A percentile compares a stretch with the other conserved stretches of the same genome.
These are phyloP conservation scores for Listrodromus nycthemerus DNA, from an alignment of 2,888 invertebrate genomes.

Conservation along the genomic window DNA sequence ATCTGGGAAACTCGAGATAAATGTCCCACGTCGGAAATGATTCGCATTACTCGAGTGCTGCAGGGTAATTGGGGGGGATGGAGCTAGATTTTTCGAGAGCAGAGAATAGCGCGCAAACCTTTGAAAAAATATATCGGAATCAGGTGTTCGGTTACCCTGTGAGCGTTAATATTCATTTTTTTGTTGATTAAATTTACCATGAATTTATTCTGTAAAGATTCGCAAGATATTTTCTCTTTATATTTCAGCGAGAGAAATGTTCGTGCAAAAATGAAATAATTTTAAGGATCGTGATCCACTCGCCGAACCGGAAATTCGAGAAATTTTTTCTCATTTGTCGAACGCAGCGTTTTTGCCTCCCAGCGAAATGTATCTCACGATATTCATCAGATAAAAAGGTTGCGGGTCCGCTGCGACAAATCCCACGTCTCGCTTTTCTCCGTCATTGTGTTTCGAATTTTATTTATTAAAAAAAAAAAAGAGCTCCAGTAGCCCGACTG, in stretches of 20 bases:
- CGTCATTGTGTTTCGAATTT: background rate
- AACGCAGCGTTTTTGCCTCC: conserved; percentile 2
- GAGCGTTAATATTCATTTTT: too few relatives aligned
- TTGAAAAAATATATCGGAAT: too few relatives aligned
- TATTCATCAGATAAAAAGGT: conserved; percentile 8
- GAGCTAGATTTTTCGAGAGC: too few relatives aligned
- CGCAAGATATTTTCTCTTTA: too few relatives aligned
- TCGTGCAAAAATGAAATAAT: background rate
- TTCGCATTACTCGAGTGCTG: background rate
- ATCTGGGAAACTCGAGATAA: background rate
- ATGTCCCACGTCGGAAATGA: background rate
- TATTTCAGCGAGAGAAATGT: background rate
- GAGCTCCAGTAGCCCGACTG: background rate
- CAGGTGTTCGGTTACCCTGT: too few relatives aligned
- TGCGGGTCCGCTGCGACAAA: background rate
- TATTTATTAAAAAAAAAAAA: conserved; percentile 8
- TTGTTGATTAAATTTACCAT: too few relatives aligned
- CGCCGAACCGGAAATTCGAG: background rate
- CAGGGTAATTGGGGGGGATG: too few relatives aligned
- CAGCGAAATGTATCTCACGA: background rate
- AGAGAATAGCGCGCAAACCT: too few relatives aligned
- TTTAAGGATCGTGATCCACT: background rate
- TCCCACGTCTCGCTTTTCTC: conserved; percentile 1
- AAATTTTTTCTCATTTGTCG: background rate
- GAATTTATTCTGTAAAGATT: too few relatives aligned